phyloP scores from a whole-genome alignment of 1,140 invertebrate species.

The Drosophila sp. region DNA sequence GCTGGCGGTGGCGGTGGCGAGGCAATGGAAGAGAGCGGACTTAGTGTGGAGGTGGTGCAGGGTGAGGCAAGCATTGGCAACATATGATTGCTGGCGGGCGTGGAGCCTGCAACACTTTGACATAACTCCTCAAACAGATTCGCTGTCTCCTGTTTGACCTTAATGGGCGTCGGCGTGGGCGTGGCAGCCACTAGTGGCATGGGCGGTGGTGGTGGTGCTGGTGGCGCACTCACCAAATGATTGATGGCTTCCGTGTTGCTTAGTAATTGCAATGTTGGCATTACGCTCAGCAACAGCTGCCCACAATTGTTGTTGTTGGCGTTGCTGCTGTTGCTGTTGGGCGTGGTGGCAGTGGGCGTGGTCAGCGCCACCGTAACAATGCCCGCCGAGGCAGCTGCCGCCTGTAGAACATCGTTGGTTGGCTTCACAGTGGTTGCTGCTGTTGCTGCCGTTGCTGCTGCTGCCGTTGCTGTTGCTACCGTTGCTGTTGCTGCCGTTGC shows the following conservation, averaged over 20 bases:
- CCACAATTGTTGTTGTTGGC: conserved; percentile 84
- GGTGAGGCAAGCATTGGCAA: conserved; percentile 87
- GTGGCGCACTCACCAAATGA: conserved; percentile 34
- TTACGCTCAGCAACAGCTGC: conserved; percentile 71
- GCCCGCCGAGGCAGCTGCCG: conserved; percentile 87
- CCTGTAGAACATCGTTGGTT: conserved; percentile 86
- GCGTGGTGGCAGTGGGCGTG: conserved; percentile 86
- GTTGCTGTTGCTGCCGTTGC: background rate
- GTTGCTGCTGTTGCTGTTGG: conserved; percentile 69
- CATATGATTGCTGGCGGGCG: conserved; percentile 69
- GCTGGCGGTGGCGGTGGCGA: conserved; percentile 85
- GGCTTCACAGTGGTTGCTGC: background rate
- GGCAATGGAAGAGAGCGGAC: conserved; percentile 88
- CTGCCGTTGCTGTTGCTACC: background rate
- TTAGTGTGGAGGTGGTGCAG: conserved; percentile 87
- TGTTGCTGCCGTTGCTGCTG: too few relatives aligned
- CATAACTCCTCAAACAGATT: conserved; percentile 88
- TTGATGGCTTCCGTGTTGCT: conserved; percentile 11
- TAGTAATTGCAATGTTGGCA: conserved; percentile 68
- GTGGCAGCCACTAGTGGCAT: conserved; percentile 72
- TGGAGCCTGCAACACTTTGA: conserved; percentile 86
- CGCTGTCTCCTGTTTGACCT: conserved; percentile 79
- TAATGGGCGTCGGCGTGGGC: conserved; percentile 61
- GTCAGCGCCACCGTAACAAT: conserved; percentile 88
- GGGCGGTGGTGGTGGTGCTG: conserved; percentile 72